Base-by-base conservation (phyloP, 1,140 invertebrate species). In the Monomorium pharaonis region DNA sequence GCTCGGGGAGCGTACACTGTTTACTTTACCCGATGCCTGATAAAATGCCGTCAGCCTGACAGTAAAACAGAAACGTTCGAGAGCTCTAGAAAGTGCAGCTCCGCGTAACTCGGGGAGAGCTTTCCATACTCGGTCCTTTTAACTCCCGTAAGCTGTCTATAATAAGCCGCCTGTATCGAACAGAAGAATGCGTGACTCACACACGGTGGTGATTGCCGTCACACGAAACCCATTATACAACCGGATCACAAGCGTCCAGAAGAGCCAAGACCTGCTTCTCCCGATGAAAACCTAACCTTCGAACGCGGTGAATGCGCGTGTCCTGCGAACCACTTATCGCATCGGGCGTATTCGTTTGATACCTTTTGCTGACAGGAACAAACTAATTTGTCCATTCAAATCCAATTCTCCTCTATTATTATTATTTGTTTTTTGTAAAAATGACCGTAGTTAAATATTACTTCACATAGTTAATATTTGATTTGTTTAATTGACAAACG, bases 301-400 rank as follows among this genome's bases (percentile, higher is more conserved):
- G 49, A 92, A 89, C 88, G 88, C 86, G 86, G 87, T 90, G 69
- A 49, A 72, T 27, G 87, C 89, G 18, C 30, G 37, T 44, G n/a
- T 42, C 51, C 33, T 49, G 65, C 18, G 33, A 81, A 81, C 72
- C 65, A 58, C 3, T 72, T n/a, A n/a, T n/a, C n/a, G n/a, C n/a
- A n/a, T n/a, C 24, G 16, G 44, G 14, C 14, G 14, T 54, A 42
- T 27, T 37, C 12, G 7, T 60, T 42, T 27, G 16, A 44, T 62
- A 30, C 10, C 24, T 24, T 74, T 30, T 10, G 30, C 5, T 33
- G n/a, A n/a, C n/a, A 37, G 51, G 30, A 18, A 21, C 33, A 42
- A 21, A 76, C n/a, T 74, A 4, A n/a, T 78, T 49, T n/a, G 14
- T 60, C 14, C 0, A 44, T 21, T 54, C 2, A 51, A 6, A 2